Conservation (phyloP, 2,797 vertebrate species). For the Sebastes kiyomatsui region DNA sequence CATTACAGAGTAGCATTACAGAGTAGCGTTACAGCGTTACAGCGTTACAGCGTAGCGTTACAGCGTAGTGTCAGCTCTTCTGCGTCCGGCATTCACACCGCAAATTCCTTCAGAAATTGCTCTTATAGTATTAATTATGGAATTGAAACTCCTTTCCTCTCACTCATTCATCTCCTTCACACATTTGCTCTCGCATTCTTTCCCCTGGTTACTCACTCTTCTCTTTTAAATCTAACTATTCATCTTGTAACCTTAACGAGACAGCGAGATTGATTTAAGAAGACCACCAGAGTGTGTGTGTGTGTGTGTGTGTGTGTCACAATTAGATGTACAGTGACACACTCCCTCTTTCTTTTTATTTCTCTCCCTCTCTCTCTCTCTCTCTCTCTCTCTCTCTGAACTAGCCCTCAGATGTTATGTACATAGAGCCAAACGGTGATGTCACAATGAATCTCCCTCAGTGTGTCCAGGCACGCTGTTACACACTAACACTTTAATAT, state of each 20-base stretch:
- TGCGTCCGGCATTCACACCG: too few relatives aligned
- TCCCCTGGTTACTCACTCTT: slow-evolving; percentile 1
- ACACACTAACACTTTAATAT: slow-evolving; percentile 34
- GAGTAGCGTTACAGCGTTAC: too few relatives aligned
- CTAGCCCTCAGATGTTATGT: slow-evolving; percentile 45
- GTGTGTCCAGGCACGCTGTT: slow-evolving; percentile 19
- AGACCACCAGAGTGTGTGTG: slow-evolving; percentile 12
- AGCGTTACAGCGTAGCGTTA: too few relatives aligned
- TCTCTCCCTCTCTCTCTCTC: background rate
- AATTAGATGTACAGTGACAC: slow-evolving; percentile 44
- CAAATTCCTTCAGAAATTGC: too few relatives aligned
- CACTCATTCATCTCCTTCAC: slow-evolving; percentile 20
- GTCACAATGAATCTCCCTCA: slow-evolving; percentile 61
- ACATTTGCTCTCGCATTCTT: background rate
- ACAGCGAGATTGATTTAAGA: slow-evolving; percentile 50
- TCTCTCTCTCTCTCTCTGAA: slow-evolving; percentile 6
- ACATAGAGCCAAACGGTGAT: slow-evolving; percentile 65
- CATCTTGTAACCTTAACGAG: slow-evolving; percentile 61
- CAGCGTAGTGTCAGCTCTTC: too few relatives aligned
- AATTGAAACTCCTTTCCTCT: background rate
- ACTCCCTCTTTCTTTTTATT: slow-evolving; percentile 5
- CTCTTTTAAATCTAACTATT: slow-evolving; percentile 52
- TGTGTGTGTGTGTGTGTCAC: slow-evolving; percentile 5
- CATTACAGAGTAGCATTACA: too few relatives aligned
- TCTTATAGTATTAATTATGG: background rate